A percentile compares a stretch with the other conserved stretches of the same genome.
Evolutionary conservation across 2,797 vertebrate species (phyloP).

Genomic region (Triplophysa bombifrons): DNA sequence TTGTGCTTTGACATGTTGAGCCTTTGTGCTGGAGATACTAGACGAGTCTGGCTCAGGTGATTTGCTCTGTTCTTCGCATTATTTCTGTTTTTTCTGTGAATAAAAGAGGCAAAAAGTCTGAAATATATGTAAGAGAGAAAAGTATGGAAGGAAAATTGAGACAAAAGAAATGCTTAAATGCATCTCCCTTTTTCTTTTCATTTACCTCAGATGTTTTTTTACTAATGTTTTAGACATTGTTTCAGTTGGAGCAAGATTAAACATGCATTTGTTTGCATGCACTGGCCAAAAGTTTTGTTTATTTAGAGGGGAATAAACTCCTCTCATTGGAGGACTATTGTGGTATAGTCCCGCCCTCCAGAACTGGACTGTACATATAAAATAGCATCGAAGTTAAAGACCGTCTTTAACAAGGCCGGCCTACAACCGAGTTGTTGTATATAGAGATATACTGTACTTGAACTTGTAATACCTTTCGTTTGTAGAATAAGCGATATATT

Average conservation of each 20-base stretch:
- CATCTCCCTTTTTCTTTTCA: conserved; percentile 55
- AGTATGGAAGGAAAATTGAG: conserved; percentile 11
- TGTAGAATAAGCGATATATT: conserved; percentile 72
- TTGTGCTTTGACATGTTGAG: neutral
- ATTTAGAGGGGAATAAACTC: conserved; percentile 35
- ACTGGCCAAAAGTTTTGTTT: conserved; percentile 29
- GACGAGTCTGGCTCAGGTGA: conserved; percentile 20
- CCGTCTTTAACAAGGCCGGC: conserved; percentile 47
- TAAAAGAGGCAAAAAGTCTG: too few species aligned
- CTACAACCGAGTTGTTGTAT: conserved; percentile 62
- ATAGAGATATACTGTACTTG: conserved; percentile 79
- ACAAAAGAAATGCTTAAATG: conserved; percentile 30
- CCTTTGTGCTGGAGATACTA: neutral
- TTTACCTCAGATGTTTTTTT: conserved; percentile 71
- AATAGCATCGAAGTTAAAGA: conserved; percentile 56
- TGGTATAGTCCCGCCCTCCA: conserved; percentile 41
- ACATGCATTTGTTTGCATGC: conserved; percentile 48
- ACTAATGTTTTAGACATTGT: conserved; percentile 54
- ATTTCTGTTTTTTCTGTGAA: neutral
- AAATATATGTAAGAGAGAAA: conserved; percentile 4
- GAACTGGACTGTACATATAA: conserved; percentile 58
- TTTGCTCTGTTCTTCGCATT: neutral
- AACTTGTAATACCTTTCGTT: conserved; percentile 71
- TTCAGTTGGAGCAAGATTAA: conserved; percentile 71
- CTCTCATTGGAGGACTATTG: conserved; percentile 49